Evolutionary conservation across 2,888 invertebrate species (phyloP), one percentile per base, ranked within the genome.

Genomic region (Saturnia pavonia): DNA sequence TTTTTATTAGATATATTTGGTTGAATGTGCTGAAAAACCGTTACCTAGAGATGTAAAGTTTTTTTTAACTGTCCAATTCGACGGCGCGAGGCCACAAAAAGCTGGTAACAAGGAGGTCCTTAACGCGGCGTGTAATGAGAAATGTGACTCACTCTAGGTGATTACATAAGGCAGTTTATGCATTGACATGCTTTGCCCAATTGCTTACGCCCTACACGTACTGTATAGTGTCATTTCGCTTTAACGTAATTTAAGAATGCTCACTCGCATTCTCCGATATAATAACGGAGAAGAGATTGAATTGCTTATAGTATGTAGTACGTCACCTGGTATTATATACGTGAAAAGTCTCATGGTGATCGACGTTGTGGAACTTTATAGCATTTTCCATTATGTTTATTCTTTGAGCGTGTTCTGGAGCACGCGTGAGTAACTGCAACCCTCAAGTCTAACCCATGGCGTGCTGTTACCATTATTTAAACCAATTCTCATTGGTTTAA

Each of bases 111-210:
- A 40, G 65, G 65, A 65, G 65, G 65, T 65, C 65, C 22, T 19
- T 70, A 70, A 72, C 70, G 51, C 72, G 71, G 65, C 73, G 73
- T 73, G 74, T 77, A 76, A 79, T 77, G 74, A 70, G 75, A 74
- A 76, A 74, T 78, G 73, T 74, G 77, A 78, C 67, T 77, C 75
- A 73, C 42, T 40, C 63, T 63, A 65, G n/a, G 65, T 65, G 51
- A 42, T 69, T 71, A 68, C 68, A 71, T 63, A 65, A 68, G 40
- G 45, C 51, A 25, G 48, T 68, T 68, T 54, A 51, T 65, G n/a
- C 63, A 43, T 14, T 51, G 70, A 40, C 69, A 45, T 40, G 3
- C 65, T 40, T 40, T 60, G 14, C 27, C 57, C 57, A 60, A 60
- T 60, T 27, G 12, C 14, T 14, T 60, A 60, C 14, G 57, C 57